Percentiles rank a stretch among this genome's conserved stretches.
Evolutionary conservation across 1,140 invertebrate species (phyloP).

Genomic region (Zaprionus davidi): DNA sequence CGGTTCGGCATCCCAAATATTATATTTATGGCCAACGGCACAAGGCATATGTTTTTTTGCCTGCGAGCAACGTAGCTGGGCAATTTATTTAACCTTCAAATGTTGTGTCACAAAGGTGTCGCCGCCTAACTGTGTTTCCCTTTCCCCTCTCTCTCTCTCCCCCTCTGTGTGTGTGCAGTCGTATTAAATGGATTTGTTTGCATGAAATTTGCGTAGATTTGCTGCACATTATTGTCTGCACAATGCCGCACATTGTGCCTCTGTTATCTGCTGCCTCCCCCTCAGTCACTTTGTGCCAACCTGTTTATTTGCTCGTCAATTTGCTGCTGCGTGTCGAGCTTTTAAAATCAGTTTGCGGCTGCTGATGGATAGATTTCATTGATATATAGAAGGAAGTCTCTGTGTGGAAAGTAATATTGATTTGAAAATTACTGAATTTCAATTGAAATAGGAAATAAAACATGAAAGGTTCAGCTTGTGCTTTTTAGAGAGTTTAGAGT

Average conservation of each 20-base stretch:
- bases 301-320: conserved; percentile 51
- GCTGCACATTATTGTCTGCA: conserved; percentile 60
- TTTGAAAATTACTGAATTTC: not conserved
- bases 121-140: conserved; percentile 31
- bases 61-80: conserved; percentile 27
- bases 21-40: conserved; percentile 73
- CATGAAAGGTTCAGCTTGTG: not conserved
- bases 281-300: not conserved
- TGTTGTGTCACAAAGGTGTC: conserved; percentile 57
- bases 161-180: conserved; percentile 43
- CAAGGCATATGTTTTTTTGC: conserved; percentile 63
- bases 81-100: conserved; percentile 80
- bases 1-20: conserved; percentile 66
- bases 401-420: not conserved
- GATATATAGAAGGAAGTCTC: not conserved
- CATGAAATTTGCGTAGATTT: conserved; percentile 77
- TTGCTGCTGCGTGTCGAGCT: conserved; percentile 31
- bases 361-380: conserved; percentile 42
- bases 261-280: not conserved
- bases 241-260: conserved; percentile 42
- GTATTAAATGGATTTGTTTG: conserved; percentile 66
- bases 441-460: not conserved
- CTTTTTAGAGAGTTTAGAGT: not conserved
- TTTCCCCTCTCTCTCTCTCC: not conserved
- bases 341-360: conserved; percentile 38